These are phyloP conservation scores for Pachycephus smyrnensis DNA, from an alignment of 2,888 invertebrate species.

Conservation along the genomic window DNA sequence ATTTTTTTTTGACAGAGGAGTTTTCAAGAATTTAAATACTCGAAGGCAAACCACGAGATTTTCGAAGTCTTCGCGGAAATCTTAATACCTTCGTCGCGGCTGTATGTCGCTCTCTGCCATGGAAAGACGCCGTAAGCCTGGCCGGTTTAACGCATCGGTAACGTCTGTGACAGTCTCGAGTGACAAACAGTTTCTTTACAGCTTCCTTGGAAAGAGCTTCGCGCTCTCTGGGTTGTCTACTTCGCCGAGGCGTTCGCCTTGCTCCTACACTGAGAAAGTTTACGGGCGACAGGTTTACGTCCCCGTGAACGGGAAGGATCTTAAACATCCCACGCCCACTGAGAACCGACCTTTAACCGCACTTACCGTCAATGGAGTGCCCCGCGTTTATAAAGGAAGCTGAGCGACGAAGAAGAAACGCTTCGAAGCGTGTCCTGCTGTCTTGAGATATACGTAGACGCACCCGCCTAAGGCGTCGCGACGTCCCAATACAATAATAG, in stretches of 20 bases:
- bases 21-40: not conserved
- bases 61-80: not conserved
- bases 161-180: conserved; percentile 33
- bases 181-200: conserved; percentile 32
- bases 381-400: not conserved
- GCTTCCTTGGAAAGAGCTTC: conserved; percentile 21
- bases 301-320: conserved; percentile 19
- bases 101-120: not conserved
- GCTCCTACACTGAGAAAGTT: conserved; percentile 25
- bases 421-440: not conserved
- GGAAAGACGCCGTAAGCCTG: not conserved
- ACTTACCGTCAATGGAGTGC: conserved; percentile 12
- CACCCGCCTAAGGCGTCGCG: not conserved
- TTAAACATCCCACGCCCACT: conserved; percentile 26
- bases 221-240: conserved; percentile 12
- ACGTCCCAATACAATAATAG: not conserved
- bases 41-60: not conserved
- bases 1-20: no score
- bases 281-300: conserved; percentile 35
- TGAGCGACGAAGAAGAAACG: not conserved
- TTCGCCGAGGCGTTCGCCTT: conserved; percentile 14
- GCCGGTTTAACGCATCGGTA: conserved; percentile 31
- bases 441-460: not conserved
- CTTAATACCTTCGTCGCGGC: not conserved
- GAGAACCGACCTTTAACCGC: conserved; percentile 22